Evolutionary conservation across 1,140 invertebrate species (phyloP).

Genomic region (Bacillus rossius): DNA sequence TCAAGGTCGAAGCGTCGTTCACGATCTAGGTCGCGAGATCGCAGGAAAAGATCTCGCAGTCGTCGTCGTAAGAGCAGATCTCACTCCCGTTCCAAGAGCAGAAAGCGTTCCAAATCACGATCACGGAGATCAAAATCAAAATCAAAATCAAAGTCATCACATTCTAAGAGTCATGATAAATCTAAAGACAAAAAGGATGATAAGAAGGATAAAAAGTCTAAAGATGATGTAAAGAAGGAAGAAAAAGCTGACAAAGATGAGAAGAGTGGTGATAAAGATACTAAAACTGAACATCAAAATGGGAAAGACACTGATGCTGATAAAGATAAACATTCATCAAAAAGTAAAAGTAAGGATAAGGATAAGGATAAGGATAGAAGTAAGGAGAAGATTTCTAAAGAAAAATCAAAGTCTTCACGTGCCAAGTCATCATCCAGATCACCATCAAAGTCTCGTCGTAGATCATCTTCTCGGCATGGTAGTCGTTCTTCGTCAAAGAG

Average conservation of each 20-base stretch:
- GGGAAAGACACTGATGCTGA: conserved; percentile 7
- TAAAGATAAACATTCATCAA: conserved; percentile 11
- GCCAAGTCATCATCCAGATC: conserved; percentile 6
- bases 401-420: conserved; percentile 13
- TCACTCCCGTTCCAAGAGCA: conserved; percentile 40
- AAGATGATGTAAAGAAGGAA: conserved; percentile 14
- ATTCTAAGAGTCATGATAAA: conserved; percentile 39
- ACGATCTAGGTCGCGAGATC: conserved; percentile 35
- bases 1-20: conserved; percentile 39
- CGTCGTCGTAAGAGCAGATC: conserved; percentile 38
- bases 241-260: conserved; percentile 20
- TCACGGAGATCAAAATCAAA: conserved; percentile 42
- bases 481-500: conserved; percentile 35
- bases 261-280: conserved; percentile 19
- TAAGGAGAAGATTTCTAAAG: conserved; percentile 19
- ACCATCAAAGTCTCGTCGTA: conserved; percentile 12
- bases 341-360: conserved; percentile 13
- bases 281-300: conserved; percentile 15
- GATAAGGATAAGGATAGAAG: conserved; percentile 18
- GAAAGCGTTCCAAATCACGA: conserved; percentile 43
- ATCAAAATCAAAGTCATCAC: conserved; percentile 38
- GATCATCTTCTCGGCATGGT: conserved; percentile 29
- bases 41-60: conserved; percentile 40
- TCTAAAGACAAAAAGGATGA: conserved; percentile 26
- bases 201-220: conserved; percentile 22